phyloP scores from a whole-genome alignment of 2,113 vertebrate species.

The Festucalex cinctus region DNA sequence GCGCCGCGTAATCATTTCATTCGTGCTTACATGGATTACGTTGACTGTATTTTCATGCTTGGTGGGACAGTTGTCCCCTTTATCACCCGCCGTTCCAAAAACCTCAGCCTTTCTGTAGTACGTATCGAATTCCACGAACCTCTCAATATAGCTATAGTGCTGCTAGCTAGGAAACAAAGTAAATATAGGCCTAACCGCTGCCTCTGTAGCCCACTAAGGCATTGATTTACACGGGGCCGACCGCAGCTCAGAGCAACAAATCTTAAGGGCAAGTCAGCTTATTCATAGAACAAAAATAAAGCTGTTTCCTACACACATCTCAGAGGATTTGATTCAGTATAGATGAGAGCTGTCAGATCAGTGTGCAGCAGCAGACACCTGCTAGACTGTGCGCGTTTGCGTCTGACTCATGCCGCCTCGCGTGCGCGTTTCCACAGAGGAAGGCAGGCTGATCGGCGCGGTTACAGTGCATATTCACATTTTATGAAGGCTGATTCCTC shows the following conservation, averaged over 20 bases:
- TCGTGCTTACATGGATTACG: slow-evolving; percentile 46
- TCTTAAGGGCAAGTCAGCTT: slow-evolving; percentile 66
- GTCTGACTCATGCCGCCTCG: slow-evolving; percentile 15
- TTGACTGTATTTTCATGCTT: slow-evolving; percentile 39
- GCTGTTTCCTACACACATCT: slow-evolving; percentile 59
- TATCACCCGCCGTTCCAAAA: slow-evolving; percentile 58
- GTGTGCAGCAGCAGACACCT: slow-evolving; percentile 28
- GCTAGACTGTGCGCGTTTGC: slow-evolving; percentile 20
- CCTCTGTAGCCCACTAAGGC: slow-evolving; percentile 65
- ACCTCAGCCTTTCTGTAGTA: slow-evolving; percentile 54
- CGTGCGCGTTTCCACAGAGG: slow-evolving; percentile 13
- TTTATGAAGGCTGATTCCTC: slow-evolving; percentile 34
- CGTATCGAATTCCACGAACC: slow-evolving; percentile 69
- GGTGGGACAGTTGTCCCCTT: slow-evolving; percentile 46
- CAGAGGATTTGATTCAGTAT: slow-evolving; percentile 59
- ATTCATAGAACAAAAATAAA: slow-evolving; percentile 69
- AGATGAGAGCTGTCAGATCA: slow-evolving; percentile 56
- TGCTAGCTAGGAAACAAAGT: slow-evolving; percentile 68
- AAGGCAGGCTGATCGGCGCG: slow-evolving; percentile 25
- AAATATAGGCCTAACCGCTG: slow-evolving; percentile 63
- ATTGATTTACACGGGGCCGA: slow-evolving; percentile 70
- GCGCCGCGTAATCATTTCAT: slow-evolving; percentile 43
- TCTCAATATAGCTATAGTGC: slow-evolving; percentile 55
- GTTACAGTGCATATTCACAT: slow-evolving; percentile 16
- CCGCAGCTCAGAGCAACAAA: slow-evolving; percentile 70